These are phyloP conservation scores for Sitta carolinensis DNA, from an alignment of 2,797 vertebrate genomes.

Conservation along the genomic window DNA sequence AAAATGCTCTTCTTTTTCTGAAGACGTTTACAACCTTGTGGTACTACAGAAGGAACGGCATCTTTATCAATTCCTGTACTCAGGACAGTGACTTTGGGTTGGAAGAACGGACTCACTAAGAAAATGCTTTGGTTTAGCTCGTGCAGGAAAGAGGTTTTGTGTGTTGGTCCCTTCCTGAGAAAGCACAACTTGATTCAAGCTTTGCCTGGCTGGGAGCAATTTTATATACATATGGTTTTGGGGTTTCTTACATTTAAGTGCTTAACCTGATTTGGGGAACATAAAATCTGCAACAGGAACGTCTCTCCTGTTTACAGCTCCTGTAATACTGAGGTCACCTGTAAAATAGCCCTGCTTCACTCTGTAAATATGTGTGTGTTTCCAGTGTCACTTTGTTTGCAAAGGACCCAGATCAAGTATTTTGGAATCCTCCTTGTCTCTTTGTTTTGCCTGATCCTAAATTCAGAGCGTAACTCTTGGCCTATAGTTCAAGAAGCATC, in stretches of 20 bases:
- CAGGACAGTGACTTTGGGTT: background rate
- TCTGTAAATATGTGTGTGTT: constrained; percentile 37
- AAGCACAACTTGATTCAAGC: background rate
- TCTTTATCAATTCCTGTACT: background rate
- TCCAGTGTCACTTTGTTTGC: background rate
- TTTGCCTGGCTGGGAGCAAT: background rate
- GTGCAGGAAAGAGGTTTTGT: background rate
- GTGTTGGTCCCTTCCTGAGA: background rate
- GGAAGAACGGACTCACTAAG: background rate
- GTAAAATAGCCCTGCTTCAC: background rate
- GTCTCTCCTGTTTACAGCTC: background rate
- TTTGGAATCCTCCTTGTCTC: background rate
- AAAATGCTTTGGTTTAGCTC: background rate
- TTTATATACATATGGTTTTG: background rate
- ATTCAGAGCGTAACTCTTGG: background rate
- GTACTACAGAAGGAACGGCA: background rate
- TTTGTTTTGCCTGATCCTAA: background rate
- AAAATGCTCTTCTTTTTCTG: background rate
- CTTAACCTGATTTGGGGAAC: background rate
- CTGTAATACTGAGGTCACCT: background rate
- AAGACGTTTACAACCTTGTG: background rate
- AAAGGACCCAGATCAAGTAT: background rate
- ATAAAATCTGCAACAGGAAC: background rate
- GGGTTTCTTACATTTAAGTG: background rate
- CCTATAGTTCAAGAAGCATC: background rate